phyloP scores from a whole-genome alignment of 2,888 invertebrate genomes.

The Lissonota sp. region DNA sequence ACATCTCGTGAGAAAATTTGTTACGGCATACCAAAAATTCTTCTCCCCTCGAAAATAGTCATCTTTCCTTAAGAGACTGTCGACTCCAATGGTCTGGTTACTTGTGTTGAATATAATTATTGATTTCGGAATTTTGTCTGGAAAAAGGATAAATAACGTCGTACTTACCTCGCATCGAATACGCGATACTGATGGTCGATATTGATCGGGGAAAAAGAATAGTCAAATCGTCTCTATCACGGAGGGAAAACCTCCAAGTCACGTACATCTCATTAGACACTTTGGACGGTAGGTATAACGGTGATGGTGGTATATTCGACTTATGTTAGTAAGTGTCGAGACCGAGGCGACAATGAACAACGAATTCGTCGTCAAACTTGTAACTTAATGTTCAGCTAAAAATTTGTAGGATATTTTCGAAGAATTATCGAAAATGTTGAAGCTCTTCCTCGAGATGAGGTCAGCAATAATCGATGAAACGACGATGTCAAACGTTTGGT shows the following conservation, averaged over 20 bases:
- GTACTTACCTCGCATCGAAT: too few relatives aligned
- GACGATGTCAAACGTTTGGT: conserved; percentile 35
- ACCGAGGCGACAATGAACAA: background rate
- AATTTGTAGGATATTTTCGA: background rate
- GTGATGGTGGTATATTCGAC: conserved; percentile 11
- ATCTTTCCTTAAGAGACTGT: too few relatives aligned
- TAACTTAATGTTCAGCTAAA: background rate
- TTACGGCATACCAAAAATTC: too few relatives aligned
- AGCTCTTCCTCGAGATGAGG: background rate
- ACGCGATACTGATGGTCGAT: background rate
- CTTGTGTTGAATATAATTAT: too few relatives aligned
- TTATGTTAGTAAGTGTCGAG: background rate
- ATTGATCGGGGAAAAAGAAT: conserved; percentile 18
- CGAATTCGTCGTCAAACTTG: background rate
- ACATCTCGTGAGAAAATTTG: too few relatives aligned
- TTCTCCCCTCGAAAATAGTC: too few relatives aligned
- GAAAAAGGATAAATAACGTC: too few relatives aligned
- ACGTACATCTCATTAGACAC: conserved; percentile 16
- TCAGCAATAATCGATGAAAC: conserved; percentile 14
- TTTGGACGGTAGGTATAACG: background rate
- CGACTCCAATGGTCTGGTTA: too few relatives aligned
- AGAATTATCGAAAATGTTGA: conserved; percentile 1
- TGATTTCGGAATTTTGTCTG: too few relatives aligned
- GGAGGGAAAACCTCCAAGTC: conserved; percentile 25
- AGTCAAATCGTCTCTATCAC: conserved; percentile 13